These are phyloP conservation scores for Caenorhabditis inopinata DNA, from an alignment of 1,140 invertebrate genomes.

Conservation along the genomic window DNA sequence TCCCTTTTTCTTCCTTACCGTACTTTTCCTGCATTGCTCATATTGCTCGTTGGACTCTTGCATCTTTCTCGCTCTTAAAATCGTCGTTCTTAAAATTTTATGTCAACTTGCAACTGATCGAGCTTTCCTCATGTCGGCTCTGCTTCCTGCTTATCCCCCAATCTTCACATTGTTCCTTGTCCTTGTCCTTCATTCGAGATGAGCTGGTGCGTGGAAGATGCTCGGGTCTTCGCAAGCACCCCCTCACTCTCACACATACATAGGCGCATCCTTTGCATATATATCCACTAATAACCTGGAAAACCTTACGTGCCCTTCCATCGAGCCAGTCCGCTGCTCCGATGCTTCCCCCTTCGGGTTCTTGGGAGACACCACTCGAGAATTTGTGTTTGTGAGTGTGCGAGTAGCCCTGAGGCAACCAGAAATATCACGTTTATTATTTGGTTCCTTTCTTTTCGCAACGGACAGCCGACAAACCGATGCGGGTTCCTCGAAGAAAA, in stretches of 20 bases:
- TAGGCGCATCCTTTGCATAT: not conserved
- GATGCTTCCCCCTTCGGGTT: not conserved
- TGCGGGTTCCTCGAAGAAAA: not conserved
- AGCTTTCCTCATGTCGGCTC: too few relatives aligned
- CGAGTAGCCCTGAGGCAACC: not conserved
- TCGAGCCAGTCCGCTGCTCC: not conserved
- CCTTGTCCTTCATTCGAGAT: slow-evolving; percentile 15
- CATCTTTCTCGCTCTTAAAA: too few relatives aligned
- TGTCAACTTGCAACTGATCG: too few relatives aligned
- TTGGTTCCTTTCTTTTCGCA: not conserved
- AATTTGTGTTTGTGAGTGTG: slow-evolving; percentile 13
- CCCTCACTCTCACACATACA: slow-evolving; percentile 2
- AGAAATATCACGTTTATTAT: slow-evolving; percentile 13
- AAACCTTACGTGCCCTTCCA: slow-evolving; percentile 14
- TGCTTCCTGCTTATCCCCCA: too few relatives aligned
- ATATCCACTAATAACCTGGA: slow-evolving; percentile 32
- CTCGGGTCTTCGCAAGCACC: not conserved
- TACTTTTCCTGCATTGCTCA: too few relatives aligned
- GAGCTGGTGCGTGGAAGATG: not conserved
- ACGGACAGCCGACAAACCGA: not conserved
- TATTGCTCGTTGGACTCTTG: too few relatives aligned
- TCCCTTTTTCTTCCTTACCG: too few relatives aligned
- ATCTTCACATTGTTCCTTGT: not conserved
- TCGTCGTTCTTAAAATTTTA: too few relatives aligned
- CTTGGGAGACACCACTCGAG: slow-evolving; percentile 1